Evolutionary conservation across 1,140 invertebrate genomes (phyloP), one percentile per base, ranked within the genome.

Genomic region (Ephestia elutella): DNA sequence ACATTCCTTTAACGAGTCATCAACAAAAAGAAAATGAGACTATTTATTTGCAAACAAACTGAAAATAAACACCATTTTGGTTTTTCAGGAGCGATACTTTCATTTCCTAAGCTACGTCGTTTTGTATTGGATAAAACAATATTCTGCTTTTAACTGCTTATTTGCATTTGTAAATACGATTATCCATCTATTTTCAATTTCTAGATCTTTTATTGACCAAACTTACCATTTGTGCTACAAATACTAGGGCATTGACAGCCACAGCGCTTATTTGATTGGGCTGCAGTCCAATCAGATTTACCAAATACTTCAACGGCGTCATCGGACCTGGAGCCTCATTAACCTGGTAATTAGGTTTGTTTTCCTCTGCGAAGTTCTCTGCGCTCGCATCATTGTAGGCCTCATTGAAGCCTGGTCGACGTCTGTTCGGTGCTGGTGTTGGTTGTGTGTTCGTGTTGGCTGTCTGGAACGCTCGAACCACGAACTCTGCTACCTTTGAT

Each of bases 181-280:
- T n/a, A n/a, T n/a, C n/a, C n/a, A n/a, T n/a, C n/a, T n/a, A n/a
- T n/a, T n/a, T n/a, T n/a, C n/a, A n/a, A n/a, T n/a, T n/a, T n/a
- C n/a, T n/a, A n/a, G n/a, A n/a, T n/a, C n/a, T n/a, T n/a, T 32
- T 11, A 32, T 1, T 8, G 1, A 1, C 3, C 11, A 4, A 56
- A 86, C 88, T 89, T 87, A 95, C 95, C 92, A 95, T 90, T 89
- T 96, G 94, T 2, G 94, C 94, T n/a, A 96, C 87, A 80, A 95
- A 95, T 57, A 96, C 92, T 5, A 96, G 89, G 11, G 92, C 93
- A 79, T 96, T 96, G 0, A 96, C 85, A 0, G 94, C 94, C 49
- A 96, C 92, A 0, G 95, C 94, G 21, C 93, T 92, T 17, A 96
- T 89, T 82, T 94, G 94, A 20, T 90, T 91, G 0, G 92, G 90